Evolutionary conservation across 1,140 invertebrate species (phyloP).

Genomic region (Phymastichus coffea): DNA sequence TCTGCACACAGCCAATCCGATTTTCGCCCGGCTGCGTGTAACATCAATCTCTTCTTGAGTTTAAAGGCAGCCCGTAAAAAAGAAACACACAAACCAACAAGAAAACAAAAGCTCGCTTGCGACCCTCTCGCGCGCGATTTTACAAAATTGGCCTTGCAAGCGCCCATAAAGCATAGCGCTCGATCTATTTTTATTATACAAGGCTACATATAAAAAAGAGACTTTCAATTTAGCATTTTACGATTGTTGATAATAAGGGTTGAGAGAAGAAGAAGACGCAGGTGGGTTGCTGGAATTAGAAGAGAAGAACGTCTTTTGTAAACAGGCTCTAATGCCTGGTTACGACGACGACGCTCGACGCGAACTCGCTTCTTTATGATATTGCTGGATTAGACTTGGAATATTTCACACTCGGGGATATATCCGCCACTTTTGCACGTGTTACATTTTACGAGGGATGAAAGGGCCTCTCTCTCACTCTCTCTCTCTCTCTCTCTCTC

Average conservation of each 20-base stretch:
- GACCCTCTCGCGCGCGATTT: conserved; percentile 9
- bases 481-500: conserved; percentile 3
- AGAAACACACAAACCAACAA: background rate
- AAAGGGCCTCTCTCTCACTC: conserved; percentile 20
- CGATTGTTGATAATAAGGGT: conserved; percentile 57
- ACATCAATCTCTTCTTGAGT: conserved; percentile 5
- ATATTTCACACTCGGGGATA: conserved; percentile 58
- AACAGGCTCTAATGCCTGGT: conserved; percentile 56
- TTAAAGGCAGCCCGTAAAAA: conserved; percentile 5
- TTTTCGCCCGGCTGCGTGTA: background rate
- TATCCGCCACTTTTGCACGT: conserved; percentile 46
- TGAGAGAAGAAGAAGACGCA: conserved; percentile 42
- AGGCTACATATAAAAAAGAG: conserved; percentile 27
- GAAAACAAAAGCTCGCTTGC: conserved; percentile 11
- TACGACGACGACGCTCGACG: conserved; percentile 42
- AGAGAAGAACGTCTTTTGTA: conserved; percentile 48
- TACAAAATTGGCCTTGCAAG: conserved; percentile 19
- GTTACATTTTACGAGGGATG: conserved; percentile 54
- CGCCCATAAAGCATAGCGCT: conserved; percentile 15
- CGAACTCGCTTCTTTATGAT: conserved; percentile 52
- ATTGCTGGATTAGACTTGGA: conserved; percentile 58
- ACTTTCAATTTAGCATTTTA: conserved; percentile 58
- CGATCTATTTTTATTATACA: conserved; percentile 29
- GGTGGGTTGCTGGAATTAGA: conserved; percentile 39
- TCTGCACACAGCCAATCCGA: background rate